Evolutionary conservation across 2,113 vertebrate species (phyloP).

Genomic region (Rana temporaria): DNA sequence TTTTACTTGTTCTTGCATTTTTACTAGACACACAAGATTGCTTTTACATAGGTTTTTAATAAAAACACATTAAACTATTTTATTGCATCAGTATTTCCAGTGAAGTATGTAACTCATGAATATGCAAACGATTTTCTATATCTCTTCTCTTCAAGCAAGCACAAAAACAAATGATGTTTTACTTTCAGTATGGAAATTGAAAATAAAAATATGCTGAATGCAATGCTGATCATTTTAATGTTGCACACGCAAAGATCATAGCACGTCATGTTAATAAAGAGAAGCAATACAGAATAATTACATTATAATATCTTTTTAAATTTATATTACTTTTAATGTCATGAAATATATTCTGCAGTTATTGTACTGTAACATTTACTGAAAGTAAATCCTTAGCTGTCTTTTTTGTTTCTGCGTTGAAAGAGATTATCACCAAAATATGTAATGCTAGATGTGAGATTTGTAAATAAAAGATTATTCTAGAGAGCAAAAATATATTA

Average conservation of each 20-base stretch:
- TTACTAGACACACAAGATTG: constrained; percentile 36
- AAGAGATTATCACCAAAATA: too few species aligned
- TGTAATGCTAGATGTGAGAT: too few species aligned
- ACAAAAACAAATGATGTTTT: constrained; percentile 33
- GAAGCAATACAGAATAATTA: too few species aligned
- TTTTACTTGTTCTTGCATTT: constrained; percentile 43
- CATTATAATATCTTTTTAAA: too few species aligned
- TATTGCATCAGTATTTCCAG: constrained; percentile 37
- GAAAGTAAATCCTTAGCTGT: too few species aligned
- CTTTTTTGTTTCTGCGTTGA: too few species aligned
- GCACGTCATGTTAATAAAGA: too few species aligned
- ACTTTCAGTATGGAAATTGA: constrained; percentile 27
- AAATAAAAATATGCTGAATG: background rate
- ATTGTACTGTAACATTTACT: too few species aligned
- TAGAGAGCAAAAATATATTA: too few species aligned
- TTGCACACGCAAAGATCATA: background rate
- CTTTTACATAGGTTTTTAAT: constrained; percentile 34
- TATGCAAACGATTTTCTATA: constrained; percentile 39
- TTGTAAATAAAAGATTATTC: too few species aligned
- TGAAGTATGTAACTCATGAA: constrained; percentile 43
- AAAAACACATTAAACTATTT: constrained; percentile 39
- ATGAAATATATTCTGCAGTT: too few species aligned
- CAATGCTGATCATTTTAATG: constrained; percentile 1
- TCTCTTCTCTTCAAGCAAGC: constrained; percentile 40
- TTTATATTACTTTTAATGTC: too few species aligned